These are phyloP conservation scores for Agraylea sexmaculata DNA, from an alignment of 1,140 invertebrate species.

Conservation along the genomic window DNA sequence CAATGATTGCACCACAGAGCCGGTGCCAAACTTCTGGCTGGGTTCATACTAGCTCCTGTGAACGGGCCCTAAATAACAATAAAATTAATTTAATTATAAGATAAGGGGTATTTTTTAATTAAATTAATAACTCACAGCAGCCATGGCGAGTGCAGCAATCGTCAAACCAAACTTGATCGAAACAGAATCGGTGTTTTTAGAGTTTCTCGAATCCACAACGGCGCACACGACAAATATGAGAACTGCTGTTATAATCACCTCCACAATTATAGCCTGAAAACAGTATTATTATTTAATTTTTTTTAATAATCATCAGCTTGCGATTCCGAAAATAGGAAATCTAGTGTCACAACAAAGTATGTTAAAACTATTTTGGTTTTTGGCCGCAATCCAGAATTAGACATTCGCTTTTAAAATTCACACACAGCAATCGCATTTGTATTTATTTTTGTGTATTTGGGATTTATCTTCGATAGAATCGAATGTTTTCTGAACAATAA, in stretches of 20 bases:
- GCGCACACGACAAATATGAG: slow-evolving; percentile 51
- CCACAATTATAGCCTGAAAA: slow-evolving; percentile 41
- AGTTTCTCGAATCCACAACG: slow-evolving; percentile 51
- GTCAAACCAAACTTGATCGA: slow-evolving; percentile 50
- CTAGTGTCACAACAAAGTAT: background rate
- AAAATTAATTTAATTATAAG: slow-evolving; percentile 16
- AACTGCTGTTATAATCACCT: slow-evolving; percentile 46
- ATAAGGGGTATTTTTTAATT: slow-evolving; percentile 19
- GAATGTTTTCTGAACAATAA: too few species aligned
- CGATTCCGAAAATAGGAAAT: background rate
- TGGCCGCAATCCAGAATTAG: too few species aligned
- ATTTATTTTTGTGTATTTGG: too few species aligned
- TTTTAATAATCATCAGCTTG: slow-evolving; percentile 9
- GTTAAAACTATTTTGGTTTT: too few species aligned
- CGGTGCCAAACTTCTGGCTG: slow-evolving; percentile 64
- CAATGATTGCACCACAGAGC: slow-evolving; percentile 59
- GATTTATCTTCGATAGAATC: too few species aligned
- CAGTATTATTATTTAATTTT: too few species aligned
- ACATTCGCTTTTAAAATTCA: too few species aligned
- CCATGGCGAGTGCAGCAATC: slow-evolving; percentile 47
- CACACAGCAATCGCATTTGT: too few species aligned
- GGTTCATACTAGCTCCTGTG: slow-evolving; percentile 72
- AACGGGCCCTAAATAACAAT: slow-evolving; percentile 45
- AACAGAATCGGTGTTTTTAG: slow-evolving; percentile 40
- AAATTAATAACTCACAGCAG: slow-evolving; percentile 31